Percentiles rank a stretch among this genome's conserved stretches.
phyloP scores from a whole-genome alignment of 1,140 invertebrate genomes.

The Phortica variegata region DNA sequence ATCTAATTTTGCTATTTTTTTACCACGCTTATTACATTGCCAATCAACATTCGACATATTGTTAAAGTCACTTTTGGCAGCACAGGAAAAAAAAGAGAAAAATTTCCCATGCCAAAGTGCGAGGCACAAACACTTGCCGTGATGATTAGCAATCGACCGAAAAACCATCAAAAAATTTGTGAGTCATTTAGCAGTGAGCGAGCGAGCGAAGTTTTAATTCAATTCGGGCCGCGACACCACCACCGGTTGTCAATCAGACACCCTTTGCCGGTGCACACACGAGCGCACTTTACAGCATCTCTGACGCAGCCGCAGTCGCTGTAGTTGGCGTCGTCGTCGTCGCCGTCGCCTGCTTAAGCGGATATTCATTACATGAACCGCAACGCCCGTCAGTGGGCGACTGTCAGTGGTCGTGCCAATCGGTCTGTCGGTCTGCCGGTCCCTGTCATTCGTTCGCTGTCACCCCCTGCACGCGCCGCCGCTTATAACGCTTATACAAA shows the following conservation, averaged over 20 bases:
- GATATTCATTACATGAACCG: conserved; percentile 56
- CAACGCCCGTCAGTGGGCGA: conserved; percentile 27
- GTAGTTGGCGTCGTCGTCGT: no score
- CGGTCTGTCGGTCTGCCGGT: background rate
- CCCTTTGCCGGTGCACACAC: conserved; percentile 11
- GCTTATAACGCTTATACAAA: conserved; percentile 36
- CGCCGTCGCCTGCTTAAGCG: conserved; percentile 37
- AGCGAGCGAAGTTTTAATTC: no score
- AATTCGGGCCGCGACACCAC: no score
- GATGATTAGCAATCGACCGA: background rate
- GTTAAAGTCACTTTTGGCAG: conserved; percentile 35
- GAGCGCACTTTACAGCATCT: conserved; percentile 22
- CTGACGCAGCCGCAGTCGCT: conserved; percentile 15
- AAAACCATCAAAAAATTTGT: conserved; percentile 1
- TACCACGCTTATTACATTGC: conserved; percentile 3
- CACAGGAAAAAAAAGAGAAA: background rate
- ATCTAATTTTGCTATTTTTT: no score
- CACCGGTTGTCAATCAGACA: no score
- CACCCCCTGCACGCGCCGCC: conserved; percentile 31
- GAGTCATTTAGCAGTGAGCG: background rate
- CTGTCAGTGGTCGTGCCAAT: background rate
- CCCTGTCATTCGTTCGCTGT: no score
- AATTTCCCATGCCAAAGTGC: conserved; percentile 32
- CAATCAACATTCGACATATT: conserved; percentile 41
- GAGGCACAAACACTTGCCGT: background rate